Conservation (phyloP, 2,888 invertebrate genomes). For the Busseola fusca region DNA sequence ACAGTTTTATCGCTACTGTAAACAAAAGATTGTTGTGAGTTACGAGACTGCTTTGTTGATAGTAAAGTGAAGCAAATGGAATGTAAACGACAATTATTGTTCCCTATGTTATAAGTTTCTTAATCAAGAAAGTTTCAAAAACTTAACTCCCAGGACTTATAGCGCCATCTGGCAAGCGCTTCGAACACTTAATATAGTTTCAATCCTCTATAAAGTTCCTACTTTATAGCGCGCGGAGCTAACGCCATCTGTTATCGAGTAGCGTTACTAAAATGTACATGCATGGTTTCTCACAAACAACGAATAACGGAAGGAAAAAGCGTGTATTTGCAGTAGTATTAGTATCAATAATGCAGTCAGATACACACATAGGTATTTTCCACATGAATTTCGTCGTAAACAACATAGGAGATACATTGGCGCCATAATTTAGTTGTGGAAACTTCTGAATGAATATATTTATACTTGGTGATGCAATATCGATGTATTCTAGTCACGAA, state of each 20-base stretch:
- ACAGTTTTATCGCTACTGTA: conserved; percentile 57
- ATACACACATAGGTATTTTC: conserved; percentile 31
- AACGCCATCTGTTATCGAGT: conserved; percentile 73
- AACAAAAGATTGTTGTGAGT: conserved; percentile 40
- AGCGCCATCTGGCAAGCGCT: conserved; percentile 66
- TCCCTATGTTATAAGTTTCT: neutral
- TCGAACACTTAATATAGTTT: conserved; percentile 2
- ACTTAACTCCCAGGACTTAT: neutral
- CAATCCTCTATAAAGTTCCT: neutral
- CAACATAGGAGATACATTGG: conserved; percentile 21
- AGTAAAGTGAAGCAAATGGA: conserved; percentile 22
- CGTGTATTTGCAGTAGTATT: neutral
- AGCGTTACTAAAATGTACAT: conserved; percentile 54
- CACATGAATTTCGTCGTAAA: conserved; percentile 30
- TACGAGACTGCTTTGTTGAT: conserved; percentile 20
- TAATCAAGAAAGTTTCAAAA: neutral
- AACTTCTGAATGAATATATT: conserved; percentile 17
- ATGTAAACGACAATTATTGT: conserved; percentile 24
- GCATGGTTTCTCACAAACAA: neutral
- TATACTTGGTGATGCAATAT: conserved; percentile 32
- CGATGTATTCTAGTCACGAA: conserved; percentile 26
- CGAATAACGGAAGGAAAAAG: neutral
- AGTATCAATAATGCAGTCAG: conserved; percentile 5
- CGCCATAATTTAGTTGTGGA: conserved; percentile 40
- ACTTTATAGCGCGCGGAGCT: neutral